Evolutionary conservation across 92 coral and sea anemone genomes (phyloP).

Genomic region (Bergia sp.): DNA sequence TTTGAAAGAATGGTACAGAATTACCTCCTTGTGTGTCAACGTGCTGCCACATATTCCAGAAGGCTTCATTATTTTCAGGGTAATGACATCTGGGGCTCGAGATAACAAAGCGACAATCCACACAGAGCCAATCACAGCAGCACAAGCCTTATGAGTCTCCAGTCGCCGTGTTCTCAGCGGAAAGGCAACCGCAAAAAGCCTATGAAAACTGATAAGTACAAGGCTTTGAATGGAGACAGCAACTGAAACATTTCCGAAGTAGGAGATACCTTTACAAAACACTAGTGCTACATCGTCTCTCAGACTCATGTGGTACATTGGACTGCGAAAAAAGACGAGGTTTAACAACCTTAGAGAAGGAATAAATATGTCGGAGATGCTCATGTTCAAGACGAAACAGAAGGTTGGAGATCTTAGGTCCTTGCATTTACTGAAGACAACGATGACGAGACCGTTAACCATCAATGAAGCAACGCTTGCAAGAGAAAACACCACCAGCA

Average conservation of each 20-base stretch:
- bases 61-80: not conserved
- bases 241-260: slow-evolving; percentile 14
- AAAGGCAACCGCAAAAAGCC: slow-evolving; percentile 18
- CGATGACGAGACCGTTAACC: slow-evolving; percentile 19
- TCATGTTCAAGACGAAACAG: slow-evolving; percentile 32
- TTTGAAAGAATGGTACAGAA: not conserved
- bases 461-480: slow-evolving; percentile 19
- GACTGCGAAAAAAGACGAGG: slow-evolving; percentile 6
- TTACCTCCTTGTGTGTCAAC: not conserved
- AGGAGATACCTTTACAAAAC: slow-evolving; percentile 11
- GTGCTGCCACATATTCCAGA: not conserved
- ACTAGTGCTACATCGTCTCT: not conserved
- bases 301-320: not conserved
- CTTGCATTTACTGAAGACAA: slow-evolving; percentile 25
- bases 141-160: not conserved
- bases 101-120: not conserved
- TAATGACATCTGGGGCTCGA: not conserved
- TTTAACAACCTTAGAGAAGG: not conserved
- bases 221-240: slow-evolving; percentile 33
- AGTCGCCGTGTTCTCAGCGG: slow-evolving; percentile 5
- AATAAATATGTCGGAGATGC: slow-evolving; percentile 30
- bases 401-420: slow-evolving; percentile 25
- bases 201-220: slow-evolving; percentile 18
- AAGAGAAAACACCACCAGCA: not conserved
- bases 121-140: not conserved